A percentile compares a stretch with the other conserved stretches of the same genome.
phyloP scores from a whole-genome alignment of 2,113 vertebrate genomes.

The Dermatemys mawii region DNA sequence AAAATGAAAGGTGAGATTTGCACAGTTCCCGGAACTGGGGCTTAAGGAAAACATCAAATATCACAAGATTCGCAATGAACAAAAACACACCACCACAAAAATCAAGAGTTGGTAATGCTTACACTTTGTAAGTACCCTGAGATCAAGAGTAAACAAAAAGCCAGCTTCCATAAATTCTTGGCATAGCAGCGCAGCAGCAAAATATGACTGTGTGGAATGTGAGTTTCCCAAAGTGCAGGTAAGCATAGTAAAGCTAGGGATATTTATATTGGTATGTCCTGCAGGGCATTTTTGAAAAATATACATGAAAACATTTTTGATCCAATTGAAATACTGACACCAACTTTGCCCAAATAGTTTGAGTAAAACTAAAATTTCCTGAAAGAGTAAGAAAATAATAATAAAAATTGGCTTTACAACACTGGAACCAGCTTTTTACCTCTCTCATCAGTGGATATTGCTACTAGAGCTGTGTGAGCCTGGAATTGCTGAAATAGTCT shows the following conservation, averaged over 20 bases:
- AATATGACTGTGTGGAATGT: background rate
- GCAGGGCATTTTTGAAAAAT: background rate
- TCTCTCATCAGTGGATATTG: background rate
- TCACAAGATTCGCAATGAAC: background rate
- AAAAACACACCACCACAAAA: background rate
- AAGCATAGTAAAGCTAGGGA: background rate
- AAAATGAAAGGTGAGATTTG: background rate
- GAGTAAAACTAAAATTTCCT: rapidly evolving
- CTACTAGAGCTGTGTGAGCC: background rate
- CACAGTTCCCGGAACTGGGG: background rate
- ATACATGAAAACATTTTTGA: background rate
- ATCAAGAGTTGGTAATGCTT: background rate
- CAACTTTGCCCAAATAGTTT: background rate
- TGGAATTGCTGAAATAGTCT: background rate
- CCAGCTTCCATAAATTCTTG: background rate
- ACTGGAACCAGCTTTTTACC: background rate
- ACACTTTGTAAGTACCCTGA: background rate
- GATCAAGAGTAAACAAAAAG: background rate
- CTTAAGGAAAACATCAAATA: background rate
- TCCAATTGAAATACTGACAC: background rate
- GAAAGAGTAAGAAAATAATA: background rate
- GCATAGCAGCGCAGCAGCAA: background rate
- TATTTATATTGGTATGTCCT: background rate
- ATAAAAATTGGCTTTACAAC: background rate
- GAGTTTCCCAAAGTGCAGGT: background rate